Evolutionary conservation across 1,140 invertebrate genomes (phyloP), one percentile per base, ranked within the genome.

Genomic region (Leucophenga varia): DNA sequence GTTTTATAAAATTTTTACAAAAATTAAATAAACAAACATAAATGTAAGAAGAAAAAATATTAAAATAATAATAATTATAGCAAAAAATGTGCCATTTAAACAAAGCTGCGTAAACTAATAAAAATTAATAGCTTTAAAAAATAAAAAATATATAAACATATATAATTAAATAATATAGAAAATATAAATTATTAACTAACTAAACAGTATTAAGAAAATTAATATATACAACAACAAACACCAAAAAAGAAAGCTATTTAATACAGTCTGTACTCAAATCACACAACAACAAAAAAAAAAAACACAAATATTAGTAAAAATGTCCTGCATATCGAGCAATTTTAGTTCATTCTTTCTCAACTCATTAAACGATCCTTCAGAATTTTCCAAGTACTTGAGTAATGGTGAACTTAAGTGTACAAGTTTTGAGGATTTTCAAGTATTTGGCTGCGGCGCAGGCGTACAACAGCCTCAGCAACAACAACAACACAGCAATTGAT

Each of bases 251-350:
- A 32, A n/a, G n/a, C n/a, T n/a, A n/a, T n/a, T n/a, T n/a, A n/a
- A n/a, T n/a, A n/a, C n/a, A n/a, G n/a, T n/a, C n/a, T n/a, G n/a
- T n/a, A n/a, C n/a, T n/a, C n/a, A n/a, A n/a, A n/a, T n/a, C n/a
- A 21, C 30, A 31, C 41, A 19, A 43, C 14, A 43, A 43, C 28
- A 13, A 32, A 44, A 44, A 8, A 44, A 32, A 32, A 30, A 38
- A 37, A n/a, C 38, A 17, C 36, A 16, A 31, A 21, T 31, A 41
- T 3, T 12, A 17, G 14, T 34, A 71, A 73, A n/a, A 54, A 74
- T 74, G 71, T 74, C 71, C 64, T 74, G 71, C 64, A 74, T 74
- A 61, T 74, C 71, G 50, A 74, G 64, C 54, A 74, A 74, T 52
- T 74, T 74, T 44, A 74, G 71, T 58, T 74, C 71, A 40, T 74